Base-by-base conservation (phyloP, 2,113 vertebrate genomes). In the Propithecus coquereli region DNA sequence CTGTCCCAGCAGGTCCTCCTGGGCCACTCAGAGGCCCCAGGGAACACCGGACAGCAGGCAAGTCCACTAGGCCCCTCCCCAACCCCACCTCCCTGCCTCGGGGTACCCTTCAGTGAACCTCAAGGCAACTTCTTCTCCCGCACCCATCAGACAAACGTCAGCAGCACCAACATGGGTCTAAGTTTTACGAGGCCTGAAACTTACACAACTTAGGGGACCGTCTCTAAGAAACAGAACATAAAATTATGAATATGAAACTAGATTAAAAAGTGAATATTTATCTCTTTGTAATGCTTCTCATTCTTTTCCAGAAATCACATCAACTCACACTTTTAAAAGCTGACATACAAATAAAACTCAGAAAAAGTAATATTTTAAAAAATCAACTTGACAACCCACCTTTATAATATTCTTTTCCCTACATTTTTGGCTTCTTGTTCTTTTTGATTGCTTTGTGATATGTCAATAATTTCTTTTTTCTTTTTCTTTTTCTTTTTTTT, bases 261-360 rank as follows among this genome's bases (percentile, higher is more conserved):
- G 77, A 23, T 52, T 80, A 74, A 89, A 87, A 71, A 66, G 76
- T 54, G 27, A 71, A 30, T 34, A 66, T 37, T 74, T 77, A 13
- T 63, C 50, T 81, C 66, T 87, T 94, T 52, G 66, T 82, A 87
- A 84, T 32, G 32, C 34, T 40, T 34, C 66, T 79, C 68, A 13
- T 79, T 87, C 63, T 94, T 70, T 89, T 71, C 91, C 50, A 84
- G 59, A 94, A 66, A 77, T 66, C 77, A 68, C 16, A 77, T 74
- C 61, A 93, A 57, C 52, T 37, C 87, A 66, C 81, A 59, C 68
- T 95, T 82, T 95, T 76, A n/a, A 85, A 96, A 94, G 40, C 20
- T 71, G 45, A 76, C 32, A 88, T 34, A 45, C 16, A 59, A 25
- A 59, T 71, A 80, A 40, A 85, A 45, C 20, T 20, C 32, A 81